A percentile compares a stretch with the other conserved stretches of the same genome.
Conservation (phyloP, 2,888 invertebrate species). For the Nephrotoma guestfalica region DNA sequence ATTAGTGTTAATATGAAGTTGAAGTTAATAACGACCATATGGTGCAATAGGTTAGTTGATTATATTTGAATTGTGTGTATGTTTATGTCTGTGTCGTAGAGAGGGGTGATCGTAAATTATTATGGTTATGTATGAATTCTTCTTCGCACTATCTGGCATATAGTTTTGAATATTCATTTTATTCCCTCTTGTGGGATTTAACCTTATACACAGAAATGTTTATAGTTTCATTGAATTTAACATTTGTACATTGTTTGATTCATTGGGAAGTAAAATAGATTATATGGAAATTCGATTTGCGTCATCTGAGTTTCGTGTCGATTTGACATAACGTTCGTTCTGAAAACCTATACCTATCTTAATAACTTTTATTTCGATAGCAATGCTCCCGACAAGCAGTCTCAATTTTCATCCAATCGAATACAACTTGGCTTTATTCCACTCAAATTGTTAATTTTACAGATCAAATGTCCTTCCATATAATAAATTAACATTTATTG, state of each 20-base stretch:
- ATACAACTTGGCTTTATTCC: no score
- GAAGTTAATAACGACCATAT: not conserved
- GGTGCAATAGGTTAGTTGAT: not conserved
- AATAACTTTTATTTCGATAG: no score
- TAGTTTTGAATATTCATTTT: not conserved
- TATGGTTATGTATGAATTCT: not conserved
- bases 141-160: not conserved
- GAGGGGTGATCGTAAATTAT: not conserved
- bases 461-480: no score
- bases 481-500: no score
- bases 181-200: not conserved
- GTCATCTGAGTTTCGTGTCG: not conserved
- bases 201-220: not conserved
- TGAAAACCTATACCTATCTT: no score
- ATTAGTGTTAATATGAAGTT: not conserved
- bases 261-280: not conserved
- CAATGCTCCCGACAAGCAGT: no score
- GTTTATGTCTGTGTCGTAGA: no score
- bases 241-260: not conserved
- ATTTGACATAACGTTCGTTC: no score
- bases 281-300: no score
- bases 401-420: no score
- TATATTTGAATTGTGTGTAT: not conserved
- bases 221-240: not conserved
- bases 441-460: no score